Evolutionary conservation across 2,797 vertebrate genomes (phyloP), one percentile per base, ranked within the genome.

Genomic region (Lepilemur ruficaudatus): DNA sequence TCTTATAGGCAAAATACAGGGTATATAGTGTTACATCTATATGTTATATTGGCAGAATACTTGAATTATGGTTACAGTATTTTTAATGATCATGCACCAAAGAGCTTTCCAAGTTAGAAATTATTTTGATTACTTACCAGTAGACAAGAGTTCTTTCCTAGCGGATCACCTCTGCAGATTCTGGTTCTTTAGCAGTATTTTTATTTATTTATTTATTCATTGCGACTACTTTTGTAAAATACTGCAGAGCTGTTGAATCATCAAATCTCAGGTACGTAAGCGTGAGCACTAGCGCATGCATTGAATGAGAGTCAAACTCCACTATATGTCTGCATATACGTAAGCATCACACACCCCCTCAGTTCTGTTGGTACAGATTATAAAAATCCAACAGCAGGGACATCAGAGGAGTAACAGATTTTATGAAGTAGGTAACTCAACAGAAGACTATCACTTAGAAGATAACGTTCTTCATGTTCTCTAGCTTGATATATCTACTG

Each of bases 211-310:
- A 73, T 59, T 82, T 84, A 83, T 41, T 94, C 72, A 63, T 87
- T 95, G 78, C 96, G 92, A 97, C 95, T 15, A 41, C 65, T 95
- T 91, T 91, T 78, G 83, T 96, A 89, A 97, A 97, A 98, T 93
- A 98, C 84, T 65, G 96, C 92, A 97, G 94, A 98, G 96, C 97
- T 97, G 94, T 20, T 97, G 70, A 98, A 98, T 95, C 97, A 96
- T 98, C 97, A 98, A 98, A 94, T 98, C 97, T 98, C 97, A 98
- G 98, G 98, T 98, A 98, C 32, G 97, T 98, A 98, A 96, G 98
- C 96, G 98, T 98, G 95, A 97, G 98, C 97, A 98, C 97, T 95
- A 98, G 98, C 98, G 98, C 98, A 98, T 98, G 98, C 98, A 98
- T 98, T 98, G 98, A 98, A 97, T 98, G 98, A 98, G 97, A 98